Evolutionary conservation across 2,888 invertebrate species (phyloP).

Genomic region (Platynereis dumerilii): DNA sequence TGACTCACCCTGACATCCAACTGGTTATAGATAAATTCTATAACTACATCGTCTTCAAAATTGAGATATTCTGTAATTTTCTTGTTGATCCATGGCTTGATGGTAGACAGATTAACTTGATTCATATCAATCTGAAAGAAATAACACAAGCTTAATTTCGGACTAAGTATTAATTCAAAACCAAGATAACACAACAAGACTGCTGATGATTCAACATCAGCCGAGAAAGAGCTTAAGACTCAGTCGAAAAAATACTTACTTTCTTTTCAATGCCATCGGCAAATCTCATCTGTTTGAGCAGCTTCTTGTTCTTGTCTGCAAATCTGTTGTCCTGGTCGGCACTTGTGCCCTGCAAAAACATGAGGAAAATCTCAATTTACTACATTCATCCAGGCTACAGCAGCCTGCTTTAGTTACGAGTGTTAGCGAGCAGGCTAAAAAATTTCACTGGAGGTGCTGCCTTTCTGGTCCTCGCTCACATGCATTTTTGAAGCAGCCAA

Average conservation of each 20-base stretch:
- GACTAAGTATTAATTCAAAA: too few species aligned
- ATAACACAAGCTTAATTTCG: background rate
- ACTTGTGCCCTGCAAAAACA: slow-evolving; percentile 83
- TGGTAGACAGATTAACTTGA: slow-evolving; percentile 95
- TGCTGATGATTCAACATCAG: too few species aligned
- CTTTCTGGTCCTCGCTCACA: too few species aligned
- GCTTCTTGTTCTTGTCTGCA: slow-evolving; percentile 98
- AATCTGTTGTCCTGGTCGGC: slow-evolving; percentile 99
- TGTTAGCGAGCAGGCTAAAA: too few species aligned
- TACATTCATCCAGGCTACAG: too few species aligned
- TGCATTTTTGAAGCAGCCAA: too few species aligned
- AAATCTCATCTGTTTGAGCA: slow-evolving; percentile 98
- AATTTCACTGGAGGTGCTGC: too few species aligned
- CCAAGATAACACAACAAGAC: too few species aligned
- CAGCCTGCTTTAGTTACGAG: too few species aligned
- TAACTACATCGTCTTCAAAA: slow-evolving; percentile 98
- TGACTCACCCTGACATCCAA: slow-evolving; percentile 84
- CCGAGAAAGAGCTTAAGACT: too few species aligned
- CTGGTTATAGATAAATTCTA: slow-evolving; percentile 98
- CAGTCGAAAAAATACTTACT: too few species aligned
- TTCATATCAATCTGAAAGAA: slow-evolving; percentile 89
- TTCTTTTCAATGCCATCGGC: slow-evolving; percentile 91
- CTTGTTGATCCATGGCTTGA: slow-evolving; percentile 99
- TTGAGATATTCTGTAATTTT: slow-evolving; percentile 95
- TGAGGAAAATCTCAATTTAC: too few species aligned